Base-by-base conservation (phyloP, 2,888 invertebrate genomes). In the Subacronicta megacephala region DNA sequence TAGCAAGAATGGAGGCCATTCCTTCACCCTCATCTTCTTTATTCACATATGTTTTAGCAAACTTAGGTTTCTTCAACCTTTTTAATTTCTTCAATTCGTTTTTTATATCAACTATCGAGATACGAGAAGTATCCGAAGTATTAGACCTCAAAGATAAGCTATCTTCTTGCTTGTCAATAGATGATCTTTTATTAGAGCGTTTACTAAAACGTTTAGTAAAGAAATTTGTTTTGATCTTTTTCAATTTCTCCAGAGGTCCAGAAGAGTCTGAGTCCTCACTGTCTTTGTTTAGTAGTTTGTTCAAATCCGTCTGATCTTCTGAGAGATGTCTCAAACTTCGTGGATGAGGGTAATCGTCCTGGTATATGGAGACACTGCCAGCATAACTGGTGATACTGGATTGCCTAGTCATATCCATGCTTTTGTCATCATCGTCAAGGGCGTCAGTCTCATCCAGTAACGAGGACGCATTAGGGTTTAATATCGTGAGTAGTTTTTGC, bases 1-100 rank as follows among this genome's bases (percentile, higher is more conserved):
- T 92, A 7, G 96, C 96, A 15, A 96, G 86, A 42, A 96, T 90
- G 12, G 96, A 95, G 0, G 96, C 96, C 95, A 96, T 96, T 1
- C 95, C 95, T 49, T 95, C 95, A 1, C 95, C 95, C 72, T 95
- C 94, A 31, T 94, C 95, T 46, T 86, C 84, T 66, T 85, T 87
- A 68, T 85, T 87, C n/a, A 75, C 70, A 44, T 80, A 84, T 2
- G 89, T 79, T 76, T 89, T 92, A 15, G 83, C 81, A 38, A 92
- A 82, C 57, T 88, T 89, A 0, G 90, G 89, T 42, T 94, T 89
- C 72, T 94, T 94, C 61, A 94, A 83, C 12, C 87, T 84, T 62
- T 87, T 89, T 1, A 93, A 83, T 65, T 90, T 94, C 58, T 90
- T 93, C 17, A 93, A 84, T 57, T 94, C 92, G 29, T 88, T 90